Evolutionary conservation across 2,797 vertebrate species (phyloP), one percentile per base, ranked within the genome.

Genomic region (Botia almorhae): DNA sequence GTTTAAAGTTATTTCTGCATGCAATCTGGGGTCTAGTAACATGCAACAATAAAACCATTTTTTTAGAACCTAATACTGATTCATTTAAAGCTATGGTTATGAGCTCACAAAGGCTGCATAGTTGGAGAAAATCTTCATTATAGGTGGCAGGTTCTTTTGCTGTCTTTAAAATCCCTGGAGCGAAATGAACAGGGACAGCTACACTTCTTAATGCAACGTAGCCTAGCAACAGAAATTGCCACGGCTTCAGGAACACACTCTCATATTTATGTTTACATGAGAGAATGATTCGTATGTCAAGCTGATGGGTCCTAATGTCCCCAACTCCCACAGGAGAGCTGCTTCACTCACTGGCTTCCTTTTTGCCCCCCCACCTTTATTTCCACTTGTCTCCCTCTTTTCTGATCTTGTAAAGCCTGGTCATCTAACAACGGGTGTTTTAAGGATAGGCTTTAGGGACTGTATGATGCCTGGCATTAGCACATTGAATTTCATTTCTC

Each of bases 231-330:
- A 94, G 93, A 93, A 93, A 94, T 91, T 90, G 85, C 90, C 88
- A 93, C 89, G 91, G 91, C 83, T 89, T 91, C 91, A 91, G 91
- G 91, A 93, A 94, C 93, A 93, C 93, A 93, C 92, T 92, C 92
- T 93, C 92, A 92, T 94, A 95, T 94, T 94, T 94, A 93, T 95
- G 93, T 95, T 95, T 95, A 94, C 93, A 94, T 94, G 92, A 93
- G 90, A 94, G 93, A 94, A 94, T 92, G 93, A 94, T 93, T 93
- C 91, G 92, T 94, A 93, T 95, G 94, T 94, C 94, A 94, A 90
- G 85, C 91, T 94, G 94, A 94, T 93, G 92, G 93, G 92, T 93
- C 92, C 92, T 92, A 93, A 94, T 93, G 91, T 93, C 91, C 90
- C 90, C 86, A 87, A 89, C 91, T 92, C 92, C 90, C 90, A 17